Base-by-base conservation (phyloP, 2,888 invertebrate genomes). In the Conus canariensis region DNA sequence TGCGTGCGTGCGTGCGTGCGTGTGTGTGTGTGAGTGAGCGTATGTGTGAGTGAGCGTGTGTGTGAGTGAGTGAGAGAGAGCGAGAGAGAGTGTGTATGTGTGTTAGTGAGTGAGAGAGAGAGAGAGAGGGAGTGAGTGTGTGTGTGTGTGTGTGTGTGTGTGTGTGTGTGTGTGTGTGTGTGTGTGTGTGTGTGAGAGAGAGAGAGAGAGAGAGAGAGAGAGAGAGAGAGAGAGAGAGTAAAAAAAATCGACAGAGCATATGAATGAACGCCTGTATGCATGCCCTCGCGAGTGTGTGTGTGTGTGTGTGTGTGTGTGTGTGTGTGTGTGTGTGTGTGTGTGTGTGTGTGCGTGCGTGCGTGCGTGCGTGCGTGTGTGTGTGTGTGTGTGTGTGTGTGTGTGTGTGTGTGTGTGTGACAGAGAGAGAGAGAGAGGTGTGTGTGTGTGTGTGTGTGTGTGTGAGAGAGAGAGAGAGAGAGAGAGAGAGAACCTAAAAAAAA, bases 81-180 rank as follows among this genome's bases (percentile, higher is more conserved):
- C 10, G 70, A 12, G 86, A 30, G 64, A 19, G 86, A 16, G 86
- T 70, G 70, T 70, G 70, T 70, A n/a, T 70, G 70, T 70, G 70
- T 70, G 70, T 70, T 70, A 14, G 70, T 70, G 70, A 3, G 70
- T 22, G 70, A 22, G 70, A 70, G 1, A n/a, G 19, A 22, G n/a
- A n/a, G n/a, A n/a, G n/a, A n/a, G n/a, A n/a, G 70, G 14, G 70
- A 12, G 86, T 8, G 64, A 19, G 86, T n/a, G n/a, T 9, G 60
- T 60, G 60, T 60, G 60, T 60, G 60, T 60, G 60, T 12, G 60
- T 60, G 60, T 7, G 60, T 60, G 60, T 12, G 60, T 60, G 60
- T 60, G 60, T 60, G 67, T 70, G 67, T 70, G 67, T 70, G 67
- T 70, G 67, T 70, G 70, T 70, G 70, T 70, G 70, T 70, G 70